Percentiles rank a stretch among this genome's conserved stretches.
These are phyloP conservation scores for Megaleporinus macrocephalus DNA, from an alignment of 2,113 vertebrate species.

Conservation along the genomic window DNA sequence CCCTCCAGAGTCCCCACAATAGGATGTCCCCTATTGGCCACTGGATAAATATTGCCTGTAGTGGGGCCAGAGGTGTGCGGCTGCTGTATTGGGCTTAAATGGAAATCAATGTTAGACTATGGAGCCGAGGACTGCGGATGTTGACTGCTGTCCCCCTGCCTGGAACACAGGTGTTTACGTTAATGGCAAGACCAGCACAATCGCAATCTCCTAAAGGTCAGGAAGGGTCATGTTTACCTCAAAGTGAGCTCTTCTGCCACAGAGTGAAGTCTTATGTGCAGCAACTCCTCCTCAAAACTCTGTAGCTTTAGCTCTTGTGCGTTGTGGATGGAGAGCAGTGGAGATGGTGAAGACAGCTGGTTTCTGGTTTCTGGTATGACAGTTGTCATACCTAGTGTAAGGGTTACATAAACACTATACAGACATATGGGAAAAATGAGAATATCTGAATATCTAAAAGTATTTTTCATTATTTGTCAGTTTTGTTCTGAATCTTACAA, in stretches of 20 bases:
- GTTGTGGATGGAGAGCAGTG: not conserved
- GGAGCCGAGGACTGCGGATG: slow-evolving; percentile 48
- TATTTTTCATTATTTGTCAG: no score
- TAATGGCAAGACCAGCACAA: slow-evolving; percentile 52
- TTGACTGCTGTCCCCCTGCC: slow-evolving; percentile 38
- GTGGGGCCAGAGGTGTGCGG: slow-evolving; percentile 67
- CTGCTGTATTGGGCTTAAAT: slow-evolving; percentile 73
- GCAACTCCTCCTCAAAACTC: not conserved
- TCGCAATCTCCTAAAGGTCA: slow-evolving; percentile 43
- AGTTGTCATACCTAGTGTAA: not conserved
- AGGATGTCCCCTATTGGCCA: slow-evolving; percentile 69
- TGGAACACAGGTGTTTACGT: slow-evolving; percentile 52
- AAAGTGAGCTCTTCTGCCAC: slow-evolving; percentile 24
- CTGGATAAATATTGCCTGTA: slow-evolving; percentile 74
- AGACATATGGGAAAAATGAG: no score
- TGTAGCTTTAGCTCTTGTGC: slow-evolving; percentile 2
- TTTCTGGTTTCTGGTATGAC: no score
- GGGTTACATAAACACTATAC: no score
- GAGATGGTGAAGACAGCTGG: not conserved
- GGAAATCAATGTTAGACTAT: slow-evolving; percentile 77
- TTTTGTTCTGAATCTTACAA: no score
- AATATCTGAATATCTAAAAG: no score
- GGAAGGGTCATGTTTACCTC: slow-evolving; percentile 54
- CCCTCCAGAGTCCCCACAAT: slow-evolving; percentile 64
- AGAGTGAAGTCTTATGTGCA: slow-evolving; percentile 24